Evolutionary conservation across 2,888 invertebrate species (phyloP).

Genomic region (Achlya flavicornis): DNA sequence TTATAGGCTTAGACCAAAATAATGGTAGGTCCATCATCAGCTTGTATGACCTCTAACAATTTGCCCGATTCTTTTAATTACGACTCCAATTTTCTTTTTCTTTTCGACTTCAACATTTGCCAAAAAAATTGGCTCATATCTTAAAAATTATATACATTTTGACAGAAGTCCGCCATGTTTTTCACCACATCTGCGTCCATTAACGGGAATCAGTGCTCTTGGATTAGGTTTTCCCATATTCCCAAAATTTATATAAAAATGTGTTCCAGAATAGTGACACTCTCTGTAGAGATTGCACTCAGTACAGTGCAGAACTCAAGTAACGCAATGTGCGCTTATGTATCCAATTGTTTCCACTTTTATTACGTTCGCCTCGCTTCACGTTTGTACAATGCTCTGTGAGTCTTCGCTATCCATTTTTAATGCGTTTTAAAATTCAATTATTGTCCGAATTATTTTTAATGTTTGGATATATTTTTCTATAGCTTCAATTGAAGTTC

Average conservation of each 20-base stretch:
- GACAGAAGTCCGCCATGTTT: no score
- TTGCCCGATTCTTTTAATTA: no score
- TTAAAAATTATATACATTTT: no score
- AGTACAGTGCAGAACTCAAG: constrained; percentile 22
- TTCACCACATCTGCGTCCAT: neutral
- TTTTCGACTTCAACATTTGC: no score
- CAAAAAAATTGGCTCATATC: no score
- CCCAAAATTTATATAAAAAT: neutral
- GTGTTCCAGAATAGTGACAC: constrained; percentile 23
- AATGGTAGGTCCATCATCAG: no score
- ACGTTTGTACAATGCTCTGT: constrained; percentile 20
- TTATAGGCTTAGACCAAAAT: no score
- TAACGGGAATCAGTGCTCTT: neutral
- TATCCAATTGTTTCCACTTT: constrained; percentile 24
- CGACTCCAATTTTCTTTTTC: no score
- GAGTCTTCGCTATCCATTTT: constrained; percentile 26
- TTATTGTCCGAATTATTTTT: constrained; percentile 22
- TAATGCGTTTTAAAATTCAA: constrained; percentile 32
- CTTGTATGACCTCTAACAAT: no score
- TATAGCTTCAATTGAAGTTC: neutral
- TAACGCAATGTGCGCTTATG: constrained; percentile 28
- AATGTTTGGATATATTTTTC: neutral
- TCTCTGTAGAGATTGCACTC: constrained; percentile 14
- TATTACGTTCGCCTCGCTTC: constrained; percentile 17
- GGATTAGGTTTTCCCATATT: neutral